phyloP scores from a whole-genome alignment of 2,888 invertebrate species.

The Sesamia inferens region DNA sequence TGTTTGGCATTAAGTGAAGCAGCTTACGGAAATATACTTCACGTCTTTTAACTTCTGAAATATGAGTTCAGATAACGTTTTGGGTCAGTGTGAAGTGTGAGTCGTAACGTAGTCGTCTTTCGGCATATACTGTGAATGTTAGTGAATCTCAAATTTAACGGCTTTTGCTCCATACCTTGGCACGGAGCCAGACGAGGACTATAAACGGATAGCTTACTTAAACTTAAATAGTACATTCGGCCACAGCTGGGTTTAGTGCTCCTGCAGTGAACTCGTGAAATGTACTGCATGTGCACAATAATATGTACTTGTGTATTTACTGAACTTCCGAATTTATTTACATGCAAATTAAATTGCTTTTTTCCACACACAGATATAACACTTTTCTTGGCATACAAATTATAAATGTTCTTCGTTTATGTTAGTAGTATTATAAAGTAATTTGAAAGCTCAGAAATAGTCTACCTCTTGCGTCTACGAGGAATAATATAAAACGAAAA shows the following conservation, averaged over 20 bases:
- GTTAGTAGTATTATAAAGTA: background rate
- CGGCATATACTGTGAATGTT: conserved; percentile 48
- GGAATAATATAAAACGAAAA: conserved; percentile 25
- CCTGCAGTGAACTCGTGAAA: conserved; percentile 51
- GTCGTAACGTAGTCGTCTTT: conserved; percentile 41
- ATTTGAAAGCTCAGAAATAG: conserved; percentile 4
- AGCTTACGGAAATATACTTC: conserved; percentile 42
- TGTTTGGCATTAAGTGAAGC: conserved; percentile 45
- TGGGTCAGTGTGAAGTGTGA: conserved; percentile 54
- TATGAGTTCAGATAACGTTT: conserved; percentile 54
- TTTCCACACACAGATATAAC: conserved; percentile 8
- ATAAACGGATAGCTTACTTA: conserved; percentile 68
- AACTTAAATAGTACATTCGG: conserved; percentile 64
- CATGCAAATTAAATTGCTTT: conserved; percentile 39
- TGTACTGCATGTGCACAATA: conserved; percentile 14
- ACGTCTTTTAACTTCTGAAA: conserved; percentile 44
- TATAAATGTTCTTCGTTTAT: conserved; percentile 3
- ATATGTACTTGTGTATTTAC: conserved; percentile 26
- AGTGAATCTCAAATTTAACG: conserved; percentile 60
- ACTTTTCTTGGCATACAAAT: conserved; percentile 13
- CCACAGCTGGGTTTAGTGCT: conserved; percentile 57
- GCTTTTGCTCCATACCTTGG: conserved; percentile 63
- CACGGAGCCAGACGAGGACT: conserved; percentile 63
- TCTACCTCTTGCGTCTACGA: conserved; percentile 10
- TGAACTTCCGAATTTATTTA: conserved; percentile 35